A percentile compares a stretch with the other conserved stretches of the same genome.
These are phyloP conservation scores for Diarsia dahlii DNA, from an alignment of 2,888 invertebrate genomes.

Conservation along the genomic window DNA sequence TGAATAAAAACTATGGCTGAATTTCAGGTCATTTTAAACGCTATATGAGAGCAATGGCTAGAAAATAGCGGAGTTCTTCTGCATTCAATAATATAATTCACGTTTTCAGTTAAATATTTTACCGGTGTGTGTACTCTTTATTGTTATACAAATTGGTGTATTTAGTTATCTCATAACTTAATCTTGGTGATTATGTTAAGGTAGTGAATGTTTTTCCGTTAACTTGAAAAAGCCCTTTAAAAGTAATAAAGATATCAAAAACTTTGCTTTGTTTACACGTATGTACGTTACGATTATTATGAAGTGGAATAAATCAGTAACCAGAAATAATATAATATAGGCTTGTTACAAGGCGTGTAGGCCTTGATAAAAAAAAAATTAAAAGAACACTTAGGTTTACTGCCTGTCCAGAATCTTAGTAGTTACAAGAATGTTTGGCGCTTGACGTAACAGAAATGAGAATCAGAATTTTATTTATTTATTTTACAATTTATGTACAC, in stretches of 20 bases:
- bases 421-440: neutral
- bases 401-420: neutral
- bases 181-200: neutral
- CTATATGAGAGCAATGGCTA: slow-evolving; percentile 1
- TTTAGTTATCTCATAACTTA: neutral
- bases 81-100: neutral
- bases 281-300: neutral
- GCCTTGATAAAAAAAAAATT: slow-evolving; percentile 27
- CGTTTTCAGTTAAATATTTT: neutral
- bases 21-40: slow-evolving; percentile 27
- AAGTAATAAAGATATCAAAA: slow-evolving; percentile 4
- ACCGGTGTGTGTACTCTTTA: neutral
- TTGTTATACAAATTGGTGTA: neutral
- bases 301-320: slow-evolving; percentile 3
- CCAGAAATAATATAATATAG: slow-evolving; percentile 12
- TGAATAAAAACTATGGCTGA: slow-evolving; percentile 18
- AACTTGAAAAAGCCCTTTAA: slow-evolving; percentile 1
- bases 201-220: slow-evolving; percentile 17
- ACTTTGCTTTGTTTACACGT: neutral
- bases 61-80: neutral
- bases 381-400: neutral
- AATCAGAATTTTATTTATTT: neutral
- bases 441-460: neutral
- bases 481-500: too few relatives aligned
- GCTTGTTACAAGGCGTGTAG: neutral